Evolutionary conservation across 2,888 invertebrate species (phyloP).

Genomic region (Alcis repandata): DNA sequence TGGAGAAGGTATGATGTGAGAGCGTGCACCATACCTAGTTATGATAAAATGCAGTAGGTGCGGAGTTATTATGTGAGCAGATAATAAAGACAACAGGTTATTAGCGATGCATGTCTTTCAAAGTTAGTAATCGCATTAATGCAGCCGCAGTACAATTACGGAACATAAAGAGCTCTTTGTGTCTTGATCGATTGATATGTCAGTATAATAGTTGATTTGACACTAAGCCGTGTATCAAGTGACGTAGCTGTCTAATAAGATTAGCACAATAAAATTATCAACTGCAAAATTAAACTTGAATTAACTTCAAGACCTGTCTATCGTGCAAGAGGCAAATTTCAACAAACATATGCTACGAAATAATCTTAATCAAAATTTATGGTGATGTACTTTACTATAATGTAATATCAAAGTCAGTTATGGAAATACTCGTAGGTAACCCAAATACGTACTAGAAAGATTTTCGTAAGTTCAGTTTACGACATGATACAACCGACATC

Average conservation of each 20-base stretch:
- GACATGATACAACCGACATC: no score
- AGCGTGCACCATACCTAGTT: no score
- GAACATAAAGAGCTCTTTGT: conserved; percentile 55
- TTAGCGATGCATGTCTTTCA: conserved; percentile 29
- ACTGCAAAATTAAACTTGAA: background rate
- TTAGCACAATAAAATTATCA: conserved; percentile 30
- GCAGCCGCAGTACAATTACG: conserved; percentile 48
- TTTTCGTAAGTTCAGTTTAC: no score
- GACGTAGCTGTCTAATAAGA: conserved; percentile 37
- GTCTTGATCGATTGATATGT: conserved; percentile 47
- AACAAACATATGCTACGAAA: background rate
- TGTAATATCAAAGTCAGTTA: no score
- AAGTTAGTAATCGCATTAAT: conserved; percentile 51
- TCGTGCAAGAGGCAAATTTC: background rate
- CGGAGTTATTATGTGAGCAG: background rate
- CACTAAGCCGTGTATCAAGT: conserved; percentile 45
- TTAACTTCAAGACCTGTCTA: background rate
- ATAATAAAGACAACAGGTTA: conserved; percentile 2
- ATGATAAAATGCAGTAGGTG: no score
- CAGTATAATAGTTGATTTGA: conserved; percentile 48
- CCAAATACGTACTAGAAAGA: no score
- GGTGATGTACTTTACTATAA: no score
- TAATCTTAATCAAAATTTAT: background rate
- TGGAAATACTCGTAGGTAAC: no score
- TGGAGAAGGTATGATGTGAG: no score